Evolutionary conservation across 1,140 invertebrate species (phyloP).

Genomic region (Ooceraea biroi): DNA sequence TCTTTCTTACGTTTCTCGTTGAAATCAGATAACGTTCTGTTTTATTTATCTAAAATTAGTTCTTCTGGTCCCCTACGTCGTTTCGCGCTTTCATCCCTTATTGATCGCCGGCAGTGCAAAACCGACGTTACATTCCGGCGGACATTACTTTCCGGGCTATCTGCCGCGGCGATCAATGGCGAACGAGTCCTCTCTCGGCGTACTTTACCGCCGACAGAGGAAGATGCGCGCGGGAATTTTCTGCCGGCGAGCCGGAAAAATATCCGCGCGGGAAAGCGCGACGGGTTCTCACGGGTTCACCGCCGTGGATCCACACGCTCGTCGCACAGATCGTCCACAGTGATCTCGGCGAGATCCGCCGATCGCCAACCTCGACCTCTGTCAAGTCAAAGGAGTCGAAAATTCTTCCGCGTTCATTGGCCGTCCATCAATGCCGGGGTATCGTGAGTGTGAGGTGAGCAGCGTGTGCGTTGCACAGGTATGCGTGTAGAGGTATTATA

Average conservation of each 20-base stretch:
- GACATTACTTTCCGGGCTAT: constrained; percentile 44
- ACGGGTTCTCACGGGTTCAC: constrained; percentile 21
- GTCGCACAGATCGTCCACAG: background rate
- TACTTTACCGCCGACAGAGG: constrained; percentile 31
- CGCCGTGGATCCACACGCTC: background rate
- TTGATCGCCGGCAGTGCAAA: constrained; percentile 17
- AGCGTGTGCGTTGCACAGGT: background rate
- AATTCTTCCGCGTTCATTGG: constrained; percentile 80
- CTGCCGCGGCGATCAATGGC: constrained; percentile 45
- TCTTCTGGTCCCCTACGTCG: background rate
- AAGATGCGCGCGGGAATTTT: background rate
- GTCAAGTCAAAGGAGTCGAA: constrained; percentile 64
- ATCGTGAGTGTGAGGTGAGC: constrained; percentile 4
- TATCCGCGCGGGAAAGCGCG: constrained; percentile 21
- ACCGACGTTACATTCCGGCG: constrained; percentile 31
- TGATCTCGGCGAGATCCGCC: constrained; percentile 2
- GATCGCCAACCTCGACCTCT: constrained; percentile 16
- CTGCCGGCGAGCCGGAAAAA: constrained; percentile 26
- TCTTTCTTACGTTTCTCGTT: too few species aligned
- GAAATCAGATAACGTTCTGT: background rate
- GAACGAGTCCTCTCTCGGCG: constrained; percentile 26
- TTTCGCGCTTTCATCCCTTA: constrained; percentile 1
- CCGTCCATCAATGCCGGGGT: constrained; percentile 58
- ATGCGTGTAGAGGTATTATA: constrained; percentile 16
- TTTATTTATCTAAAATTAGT: background rate